Evolutionary conservation across 2,113 vertebrate genomes (phyloP).

Genomic region (Dissostichus mawsoni): DNA sequence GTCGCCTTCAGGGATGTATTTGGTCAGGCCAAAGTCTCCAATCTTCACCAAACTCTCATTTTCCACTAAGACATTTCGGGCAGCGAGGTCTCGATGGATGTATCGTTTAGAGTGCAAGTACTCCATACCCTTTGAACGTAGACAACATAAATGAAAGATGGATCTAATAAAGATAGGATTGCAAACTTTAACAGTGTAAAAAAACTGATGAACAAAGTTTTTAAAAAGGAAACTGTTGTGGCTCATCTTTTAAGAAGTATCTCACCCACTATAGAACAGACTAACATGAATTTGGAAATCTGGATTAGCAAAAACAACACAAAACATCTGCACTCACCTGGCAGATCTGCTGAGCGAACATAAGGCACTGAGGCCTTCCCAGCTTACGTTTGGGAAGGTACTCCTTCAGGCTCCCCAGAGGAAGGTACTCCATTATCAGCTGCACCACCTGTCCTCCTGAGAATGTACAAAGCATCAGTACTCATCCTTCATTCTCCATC

Average conservation of each 20-base stretch:
- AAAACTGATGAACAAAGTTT: background rate
- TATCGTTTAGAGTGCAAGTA: slow-evolving; percentile 91
- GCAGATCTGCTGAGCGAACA: slow-evolving; percentile 94
- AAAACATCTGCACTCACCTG: slow-evolving; percentile 81
- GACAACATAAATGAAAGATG: slow-evolving; percentile 1
- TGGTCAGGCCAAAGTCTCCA: slow-evolving; percentile 94
- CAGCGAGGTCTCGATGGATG: slow-evolving; percentile 92
- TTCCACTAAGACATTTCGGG: slow-evolving; percentile 92
- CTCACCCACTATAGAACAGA: background rate
- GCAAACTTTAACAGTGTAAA: background rate
- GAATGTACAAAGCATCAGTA: slow-evolving; percentile 13
- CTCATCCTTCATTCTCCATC: slow-evolving; percentile 21
- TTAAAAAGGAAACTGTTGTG: background rate
- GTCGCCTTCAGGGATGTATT: slow-evolving; percentile 90
- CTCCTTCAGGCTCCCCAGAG: slow-evolving; percentile 91
- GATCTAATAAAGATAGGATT: background rate
- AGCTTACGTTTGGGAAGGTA: slow-evolving; percentile 87
- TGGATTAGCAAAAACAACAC: slow-evolving; percentile 9
- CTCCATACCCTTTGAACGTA: slow-evolving; percentile 89
- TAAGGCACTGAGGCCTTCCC: slow-evolving; percentile 84
- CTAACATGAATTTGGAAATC: background rate
- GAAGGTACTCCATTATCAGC: slow-evolving; percentile 96
- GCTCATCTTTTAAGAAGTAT: background rate
- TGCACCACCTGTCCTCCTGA: slow-evolving; percentile 91
- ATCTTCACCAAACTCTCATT: slow-evolving; percentile 92